phyloP scores from a whole-genome alignment of 2,888 invertebrate species.

The Sinodicranocentrus sp. region DNA sequence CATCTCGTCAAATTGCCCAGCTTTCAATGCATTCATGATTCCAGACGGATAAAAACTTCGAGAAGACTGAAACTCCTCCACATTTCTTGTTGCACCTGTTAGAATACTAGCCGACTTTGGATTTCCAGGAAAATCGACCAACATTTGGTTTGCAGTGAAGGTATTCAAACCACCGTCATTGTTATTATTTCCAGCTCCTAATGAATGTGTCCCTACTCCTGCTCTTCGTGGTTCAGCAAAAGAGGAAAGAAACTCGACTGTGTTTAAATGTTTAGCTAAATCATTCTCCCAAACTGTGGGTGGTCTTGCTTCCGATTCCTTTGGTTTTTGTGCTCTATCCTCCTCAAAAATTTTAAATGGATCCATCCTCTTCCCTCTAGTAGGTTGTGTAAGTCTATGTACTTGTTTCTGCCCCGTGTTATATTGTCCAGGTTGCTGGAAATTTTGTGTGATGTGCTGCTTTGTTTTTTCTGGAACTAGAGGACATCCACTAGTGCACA shows the following conservation, averaged over 20 bases:
- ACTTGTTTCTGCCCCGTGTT: background rate
- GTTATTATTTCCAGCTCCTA: background rate
- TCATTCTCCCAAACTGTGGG: constrained; percentile 11
- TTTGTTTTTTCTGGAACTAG: background rate
- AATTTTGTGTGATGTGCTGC: background rate
- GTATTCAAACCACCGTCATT: background rate
- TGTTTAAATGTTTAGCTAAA: constrained; percentile 5
- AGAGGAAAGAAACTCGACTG: background rate
- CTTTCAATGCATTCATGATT: background rate
- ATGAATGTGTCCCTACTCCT: too few species aligned
- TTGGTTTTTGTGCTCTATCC: background rate
- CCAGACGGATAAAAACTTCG: constrained; percentile 22
- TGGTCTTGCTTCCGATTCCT: background rate
- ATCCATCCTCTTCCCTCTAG: background rate
- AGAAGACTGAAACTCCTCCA: constrained; percentile 22
- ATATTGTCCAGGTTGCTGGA: background rate
- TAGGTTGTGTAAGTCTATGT: background rate
- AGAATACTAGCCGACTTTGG: constrained; percentile 6
- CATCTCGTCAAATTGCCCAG: background rate
- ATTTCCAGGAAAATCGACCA: background rate
- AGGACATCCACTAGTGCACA: constrained; percentile 23
- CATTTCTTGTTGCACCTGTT: background rate
- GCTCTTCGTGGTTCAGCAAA: background rate
- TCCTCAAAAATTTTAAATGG: constrained; percentile 6
- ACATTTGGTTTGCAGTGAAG: background rate